Conservation (phyloP, 2,888 invertebrate species). For the Phytoseiulus persimilis region DNA sequence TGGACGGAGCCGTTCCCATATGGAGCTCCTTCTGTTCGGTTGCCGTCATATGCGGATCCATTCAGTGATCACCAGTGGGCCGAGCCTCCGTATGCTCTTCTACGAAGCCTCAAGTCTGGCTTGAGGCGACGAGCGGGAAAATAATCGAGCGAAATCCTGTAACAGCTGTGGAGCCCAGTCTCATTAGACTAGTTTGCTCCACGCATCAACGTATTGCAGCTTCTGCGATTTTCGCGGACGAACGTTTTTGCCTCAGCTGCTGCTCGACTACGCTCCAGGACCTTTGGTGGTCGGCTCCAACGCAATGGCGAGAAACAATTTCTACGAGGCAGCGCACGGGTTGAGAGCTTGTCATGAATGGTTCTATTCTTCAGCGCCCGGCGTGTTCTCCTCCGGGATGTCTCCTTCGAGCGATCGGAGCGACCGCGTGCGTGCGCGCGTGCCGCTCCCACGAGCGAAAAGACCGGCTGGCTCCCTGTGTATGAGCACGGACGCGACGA, state of each 20-base stretch:
- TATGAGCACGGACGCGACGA: neutral
- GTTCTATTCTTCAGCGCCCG: no score
- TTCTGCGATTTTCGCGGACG: neutral
- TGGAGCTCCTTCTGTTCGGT: neutral
- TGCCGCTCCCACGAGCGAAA: no score
- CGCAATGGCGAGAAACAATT: no score
- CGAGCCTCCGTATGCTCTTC: neutral
- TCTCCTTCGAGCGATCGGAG: no score
- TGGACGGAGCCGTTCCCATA: neutral
- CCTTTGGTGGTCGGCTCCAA: no score
- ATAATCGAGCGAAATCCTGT: neutral
- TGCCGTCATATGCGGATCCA: neutral
- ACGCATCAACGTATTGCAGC: neutral
- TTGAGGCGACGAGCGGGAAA: neutral
- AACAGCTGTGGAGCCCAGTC: neutral
- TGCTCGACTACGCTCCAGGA: neutral
- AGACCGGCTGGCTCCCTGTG: no score
- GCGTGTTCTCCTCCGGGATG: no score
- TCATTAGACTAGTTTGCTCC: neutral
- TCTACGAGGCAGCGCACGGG: no score
- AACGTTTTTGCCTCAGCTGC: neutral
- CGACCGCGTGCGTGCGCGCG: no score
- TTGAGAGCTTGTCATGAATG: no score
- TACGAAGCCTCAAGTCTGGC: neutral
- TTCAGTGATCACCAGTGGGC: neutral